A percentile compares a stretch with the other conserved stretches of the same genome.
These are phyloP conservation scores for Ephestia elutella DNA, from an alignment of 1,140 invertebrate species.

Conservation along the genomic window DNA sequence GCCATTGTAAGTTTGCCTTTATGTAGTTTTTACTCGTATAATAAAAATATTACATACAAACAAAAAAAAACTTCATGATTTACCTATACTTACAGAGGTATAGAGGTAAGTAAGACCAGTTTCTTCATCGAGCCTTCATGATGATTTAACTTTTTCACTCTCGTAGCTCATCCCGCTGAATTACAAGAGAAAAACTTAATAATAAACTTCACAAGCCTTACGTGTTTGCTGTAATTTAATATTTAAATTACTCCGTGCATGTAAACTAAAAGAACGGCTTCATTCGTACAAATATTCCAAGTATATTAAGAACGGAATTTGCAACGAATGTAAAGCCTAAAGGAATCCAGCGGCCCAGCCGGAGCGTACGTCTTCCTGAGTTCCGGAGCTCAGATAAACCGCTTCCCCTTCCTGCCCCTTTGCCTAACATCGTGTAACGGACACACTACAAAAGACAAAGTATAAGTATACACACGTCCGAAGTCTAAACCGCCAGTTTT, in stretches of 20 bases:
- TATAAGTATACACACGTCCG: constrained; percentile 27
- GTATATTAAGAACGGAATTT: not conserved
- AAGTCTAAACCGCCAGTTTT: constrained; percentile 21
- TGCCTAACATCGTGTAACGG: constrained; percentile 52
- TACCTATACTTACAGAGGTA: no score
- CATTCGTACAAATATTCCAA: not conserved
- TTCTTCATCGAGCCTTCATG: no score
- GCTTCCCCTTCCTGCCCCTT: constrained; percentile 63
- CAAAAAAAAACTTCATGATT: no score
- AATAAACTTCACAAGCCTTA: not conserved
- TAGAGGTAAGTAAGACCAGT: no score
- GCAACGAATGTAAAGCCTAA: constrained; percentile 38
- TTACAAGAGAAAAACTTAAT: no score
- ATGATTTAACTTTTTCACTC: no score
- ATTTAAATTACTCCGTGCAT: not conserved
- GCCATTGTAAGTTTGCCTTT: no score
- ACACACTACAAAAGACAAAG: constrained; percentile 45
- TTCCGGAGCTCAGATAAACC: constrained; percentile 69
- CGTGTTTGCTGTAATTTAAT: not conserved
- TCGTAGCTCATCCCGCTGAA: no score
- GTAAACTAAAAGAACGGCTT: not conserved
- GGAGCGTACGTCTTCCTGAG: constrained; percentile 56
- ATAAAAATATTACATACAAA: no score
- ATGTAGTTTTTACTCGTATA: no score
- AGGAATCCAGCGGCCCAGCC: constrained; percentile 38